phyloP scores from a whole-genome alignment of 2,888 invertebrate genomes.

The Cyrtodaria siliqua region DNA sequence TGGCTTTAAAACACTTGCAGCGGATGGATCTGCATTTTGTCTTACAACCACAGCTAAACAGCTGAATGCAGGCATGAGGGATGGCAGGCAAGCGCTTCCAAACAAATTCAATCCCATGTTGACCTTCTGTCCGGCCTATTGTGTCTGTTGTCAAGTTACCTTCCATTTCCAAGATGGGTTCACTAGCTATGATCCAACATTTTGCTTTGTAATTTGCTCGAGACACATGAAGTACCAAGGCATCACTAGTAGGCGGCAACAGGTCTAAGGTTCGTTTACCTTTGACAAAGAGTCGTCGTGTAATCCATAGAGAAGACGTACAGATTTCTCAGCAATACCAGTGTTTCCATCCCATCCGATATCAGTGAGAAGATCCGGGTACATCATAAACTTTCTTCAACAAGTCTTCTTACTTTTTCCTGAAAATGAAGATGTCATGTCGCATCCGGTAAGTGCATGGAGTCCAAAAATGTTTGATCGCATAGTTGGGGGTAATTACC shows the following conservation, averaged over 20 bases:
- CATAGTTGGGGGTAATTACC: too few species aligned
- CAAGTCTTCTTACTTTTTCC: too few species aligned
- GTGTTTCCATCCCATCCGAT: too few species aligned
- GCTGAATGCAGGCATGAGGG: constrained; percentile 31
- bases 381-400: too few species aligned
- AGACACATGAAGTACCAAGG: background rate
- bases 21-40: constrained; percentile 22
- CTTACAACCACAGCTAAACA: constrained; percentile 39
- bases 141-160: constrained; percentile 2
- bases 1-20: constrained; percentile 22
- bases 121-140: constrained; percentile 13
- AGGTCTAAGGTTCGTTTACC: too few species aligned
- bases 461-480: too few species aligned
- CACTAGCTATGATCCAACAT: constrained; percentile 8
- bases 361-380: too few species aligned
- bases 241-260: constrained; percentile 7
- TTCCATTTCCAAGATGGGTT: constrained; percentile 8
- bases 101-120: constrained; percentile 20
- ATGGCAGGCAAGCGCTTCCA: constrained; percentile 34
- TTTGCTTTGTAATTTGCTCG: constrained; percentile 19
- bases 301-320: too few species aligned
- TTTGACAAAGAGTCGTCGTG: too few species aligned
- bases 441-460: too few species aligned
- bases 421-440: too few species aligned
- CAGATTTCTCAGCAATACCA: too few species aligned